A percentile compares a stretch with the other conserved stretches of the same genome.
phyloP scores from a whole-genome alignment of 23 tunicate genomes.

The Ascidia mentula region DNA sequence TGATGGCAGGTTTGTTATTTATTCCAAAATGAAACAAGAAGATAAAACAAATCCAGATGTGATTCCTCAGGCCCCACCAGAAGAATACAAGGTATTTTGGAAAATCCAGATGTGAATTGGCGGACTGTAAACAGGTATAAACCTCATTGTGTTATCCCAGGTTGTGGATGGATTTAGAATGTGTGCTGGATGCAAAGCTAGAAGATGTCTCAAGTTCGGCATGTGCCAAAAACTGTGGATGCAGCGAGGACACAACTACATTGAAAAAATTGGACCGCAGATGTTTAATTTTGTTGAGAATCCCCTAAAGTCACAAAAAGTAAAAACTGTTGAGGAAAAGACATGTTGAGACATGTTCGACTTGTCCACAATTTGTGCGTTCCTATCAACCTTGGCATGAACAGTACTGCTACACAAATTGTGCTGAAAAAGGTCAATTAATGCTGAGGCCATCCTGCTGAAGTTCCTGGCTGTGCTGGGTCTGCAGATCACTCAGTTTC shows the following conservation, averaged over 20 bases:
- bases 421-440: background rate
- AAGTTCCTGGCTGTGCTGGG: constrained; percentile 86
- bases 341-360: background rate
- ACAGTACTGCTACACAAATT: background rate
- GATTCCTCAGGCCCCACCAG: constrained; percentile 39
- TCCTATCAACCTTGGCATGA: no score
- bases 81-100: constrained; percentile 70
- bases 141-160: constrained; percentile 9
- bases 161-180: constrained; percentile 86
- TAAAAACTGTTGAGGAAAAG: background rate
- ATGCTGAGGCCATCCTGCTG: constrained; percentile 85
- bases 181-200: constrained; percentile 55
- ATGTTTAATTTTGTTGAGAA: constrained; percentile 78
- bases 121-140: no score
- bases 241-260: constrained; percentile 57
- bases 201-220: constrained; percentile 48
- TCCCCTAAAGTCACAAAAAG: constrained; percentile 36
- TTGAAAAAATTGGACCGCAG: constrained; percentile 65
- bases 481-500: constrained; percentile 89
- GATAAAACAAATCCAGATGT: constrained; percentile 21
- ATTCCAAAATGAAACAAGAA: constrained; percentile 15
- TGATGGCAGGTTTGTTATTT: constrained; percentile 73
- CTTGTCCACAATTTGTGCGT: background rate
- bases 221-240: constrained; percentile 89
- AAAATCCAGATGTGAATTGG: no score